Evolutionary conservation across 2,113 vertebrate genomes (phyloP).

Genomic region (Microcebus jonahi): DNA sequence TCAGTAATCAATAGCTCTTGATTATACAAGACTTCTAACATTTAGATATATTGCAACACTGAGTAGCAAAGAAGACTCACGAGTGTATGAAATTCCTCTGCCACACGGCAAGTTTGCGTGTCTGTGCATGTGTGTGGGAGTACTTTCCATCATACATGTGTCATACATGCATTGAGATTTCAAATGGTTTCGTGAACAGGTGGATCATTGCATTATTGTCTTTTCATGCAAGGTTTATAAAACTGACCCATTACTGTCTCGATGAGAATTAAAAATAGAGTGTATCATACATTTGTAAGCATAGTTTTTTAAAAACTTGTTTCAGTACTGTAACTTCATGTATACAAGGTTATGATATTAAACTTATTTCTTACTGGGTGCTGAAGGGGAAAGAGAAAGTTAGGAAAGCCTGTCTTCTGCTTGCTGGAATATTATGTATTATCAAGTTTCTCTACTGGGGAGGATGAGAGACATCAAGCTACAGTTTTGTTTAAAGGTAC

Average conservation of each 20-base stretch:
- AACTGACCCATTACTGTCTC: not conserved
- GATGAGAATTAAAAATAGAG: not conserved
- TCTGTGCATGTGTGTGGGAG: not conserved
- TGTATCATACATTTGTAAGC: not conserved
- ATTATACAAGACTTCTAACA: not conserved
- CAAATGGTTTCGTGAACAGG: not conserved
- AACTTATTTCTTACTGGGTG: not conserved
- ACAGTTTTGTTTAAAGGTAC: not conserved
- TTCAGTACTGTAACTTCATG: not conserved
- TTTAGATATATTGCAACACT: not conserved
- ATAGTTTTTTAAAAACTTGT: not conserved
- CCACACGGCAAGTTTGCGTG: not conserved
- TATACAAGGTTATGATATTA: not conserved
- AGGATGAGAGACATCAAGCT: not conserved
- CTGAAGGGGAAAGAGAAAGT: not conserved
- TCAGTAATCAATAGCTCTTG: not conserved
- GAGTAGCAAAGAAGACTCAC: not conserved
- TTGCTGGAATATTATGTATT: not conserved
- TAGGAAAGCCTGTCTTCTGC: not conserved
- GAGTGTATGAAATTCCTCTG: not conserved
- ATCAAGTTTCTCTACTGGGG: not conserved
- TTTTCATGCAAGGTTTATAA: not conserved
- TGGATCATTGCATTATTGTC: not conserved
- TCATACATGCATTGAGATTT: not conserved
- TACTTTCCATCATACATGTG: not conserved